Conservation (phyloP, 2,113 vertebrate genomes). For the Saccopteryx leptura region DNA sequence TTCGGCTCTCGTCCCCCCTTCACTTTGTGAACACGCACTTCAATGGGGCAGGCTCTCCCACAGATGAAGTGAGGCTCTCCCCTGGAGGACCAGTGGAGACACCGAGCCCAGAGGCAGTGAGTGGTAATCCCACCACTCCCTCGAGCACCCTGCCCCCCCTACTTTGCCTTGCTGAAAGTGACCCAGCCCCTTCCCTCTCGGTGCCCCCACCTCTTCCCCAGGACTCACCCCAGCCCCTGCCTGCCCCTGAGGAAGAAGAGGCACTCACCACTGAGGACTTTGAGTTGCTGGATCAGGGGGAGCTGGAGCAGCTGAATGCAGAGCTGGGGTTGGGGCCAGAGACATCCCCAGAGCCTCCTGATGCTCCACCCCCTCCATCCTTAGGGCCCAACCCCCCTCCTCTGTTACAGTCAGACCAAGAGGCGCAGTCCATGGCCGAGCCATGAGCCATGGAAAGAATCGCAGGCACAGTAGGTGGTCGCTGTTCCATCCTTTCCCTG, state of each 20-base stretch:
- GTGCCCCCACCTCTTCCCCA: constrained; percentile 88
- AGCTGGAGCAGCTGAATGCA: constrained; percentile 95
- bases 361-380: constrained; percentile 35
- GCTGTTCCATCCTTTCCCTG: constrained; percentile 43
- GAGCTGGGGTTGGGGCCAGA: constrained; percentile 90
- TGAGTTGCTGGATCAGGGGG: constrained; percentile 99
- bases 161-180: constrained; percentile 90
- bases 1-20: constrained; percentile 95
- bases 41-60: constrained; percentile 91
- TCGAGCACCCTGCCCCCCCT: constrained; percentile 94
- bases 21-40: constrained; percentile 99
- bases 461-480: constrained; percentile 63
- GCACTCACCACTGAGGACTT: constrained; percentile 96
- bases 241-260: constrained; percentile 86
- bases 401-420: constrained; percentile 78
- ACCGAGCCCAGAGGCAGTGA: constrained; percentile 94
- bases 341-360: constrained; percentile 74
- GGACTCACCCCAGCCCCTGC: constrained; percentile 80
- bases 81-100: constrained; percentile 90
- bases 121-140: constrained; percentile 93
- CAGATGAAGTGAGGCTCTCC: constrained; percentile 63
- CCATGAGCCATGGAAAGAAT: constrained; percentile 67
- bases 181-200: constrained; percentile 84
- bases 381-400: constrained; percentile 59
- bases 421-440: constrained; percentile 64